Conservation (phyloP, 2,888 invertebrate species). For the Pristionchus mayeri region DNA sequence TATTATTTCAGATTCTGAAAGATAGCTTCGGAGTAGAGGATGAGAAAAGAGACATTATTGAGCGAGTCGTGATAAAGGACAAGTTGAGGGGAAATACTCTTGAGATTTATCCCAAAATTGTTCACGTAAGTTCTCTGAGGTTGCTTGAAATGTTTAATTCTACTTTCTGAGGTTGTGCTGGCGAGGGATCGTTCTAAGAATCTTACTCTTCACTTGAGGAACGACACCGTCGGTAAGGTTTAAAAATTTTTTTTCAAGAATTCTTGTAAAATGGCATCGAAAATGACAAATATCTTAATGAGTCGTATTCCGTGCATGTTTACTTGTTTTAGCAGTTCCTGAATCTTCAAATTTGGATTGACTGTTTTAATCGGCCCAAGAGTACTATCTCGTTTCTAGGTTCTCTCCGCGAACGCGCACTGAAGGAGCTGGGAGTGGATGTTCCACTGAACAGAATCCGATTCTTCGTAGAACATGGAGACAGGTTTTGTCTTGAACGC, state of each 20-base stretch:
- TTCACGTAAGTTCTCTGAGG: constrained; percentile 57
- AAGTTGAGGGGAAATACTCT: constrained; percentile 56
- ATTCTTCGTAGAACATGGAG: constrained; percentile 59
- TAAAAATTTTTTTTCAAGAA: too few species aligned
- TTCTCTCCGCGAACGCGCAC: constrained; percentile 53
- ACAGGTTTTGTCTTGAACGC: constrained; percentile 26
- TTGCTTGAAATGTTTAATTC: background rate
- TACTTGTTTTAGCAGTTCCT: too few species aligned
- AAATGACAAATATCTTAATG: too few species aligned
- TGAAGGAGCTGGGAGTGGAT: constrained; percentile 57
- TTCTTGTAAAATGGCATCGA: too few species aligned
- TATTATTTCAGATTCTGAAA: constrained; percentile 14
- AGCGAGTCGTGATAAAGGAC: constrained; percentile 56
- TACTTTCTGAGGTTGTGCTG: constrained; percentile 50
- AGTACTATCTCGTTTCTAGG: constrained; percentile 42
- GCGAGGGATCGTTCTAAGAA: constrained; percentile 56
- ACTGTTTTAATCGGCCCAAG: too few species aligned
- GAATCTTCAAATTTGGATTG: too few species aligned
- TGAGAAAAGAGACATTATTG: constrained; percentile 65
- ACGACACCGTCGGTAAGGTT: constrained; percentile 63
- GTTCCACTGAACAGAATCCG: constrained; percentile 52
- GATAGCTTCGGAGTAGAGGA: constrained; percentile 59
- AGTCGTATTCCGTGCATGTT: too few species aligned
- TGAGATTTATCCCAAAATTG: constrained; percentile 67
- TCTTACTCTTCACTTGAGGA: constrained; percentile 50